These are phyloP conservation scores for Bactericera cockerelli DNA, from an alignment of 1,140 invertebrate genomes.

Conservation along the genomic window DNA sequence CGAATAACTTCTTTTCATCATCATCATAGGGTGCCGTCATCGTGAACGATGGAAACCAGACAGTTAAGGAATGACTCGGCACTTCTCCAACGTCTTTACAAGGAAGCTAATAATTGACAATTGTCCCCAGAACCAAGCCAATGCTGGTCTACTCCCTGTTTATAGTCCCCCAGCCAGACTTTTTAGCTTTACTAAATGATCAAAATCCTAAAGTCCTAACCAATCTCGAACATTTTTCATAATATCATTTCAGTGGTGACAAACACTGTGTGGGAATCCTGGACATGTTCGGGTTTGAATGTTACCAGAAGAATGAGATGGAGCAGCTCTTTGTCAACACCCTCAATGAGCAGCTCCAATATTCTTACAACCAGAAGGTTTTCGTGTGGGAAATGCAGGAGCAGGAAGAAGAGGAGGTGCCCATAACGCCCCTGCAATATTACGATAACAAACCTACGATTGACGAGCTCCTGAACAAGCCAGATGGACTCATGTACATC, in stretches of 20 bases:
- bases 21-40: no score
- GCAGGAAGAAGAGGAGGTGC: conserved; percentile 63
- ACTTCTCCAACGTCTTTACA: no score
- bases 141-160: no score
- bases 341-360: conserved; percentile 76
- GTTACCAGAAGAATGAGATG: conserved; percentile 66
- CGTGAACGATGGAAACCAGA: no score
- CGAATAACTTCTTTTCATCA: no score
- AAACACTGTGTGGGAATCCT: conserved; percentile 60
- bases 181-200: no score
- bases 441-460: conserved; percentile 77
- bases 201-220: no score
- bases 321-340: conserved; percentile 80
- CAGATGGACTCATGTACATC: conserved; percentile 66
- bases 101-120: no score
- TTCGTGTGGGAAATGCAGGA: conserved; percentile 78
- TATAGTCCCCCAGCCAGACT: no score
- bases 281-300: conserved; percentile 84
- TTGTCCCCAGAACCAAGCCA: no score
- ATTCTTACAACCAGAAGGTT: conserved; percentile 70
- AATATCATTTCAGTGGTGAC: conserved; percentile 59
- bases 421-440: conserved; percentile 49
- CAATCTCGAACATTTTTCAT: no score
- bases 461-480: conserved; percentile 68
- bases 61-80: no score